Percentiles rank a stretch among this genome's conserved stretches.
Evolutionary conservation across 2,113 vertebrate genomes (phyloP).

Genomic region (Hucho hucho): DNA sequence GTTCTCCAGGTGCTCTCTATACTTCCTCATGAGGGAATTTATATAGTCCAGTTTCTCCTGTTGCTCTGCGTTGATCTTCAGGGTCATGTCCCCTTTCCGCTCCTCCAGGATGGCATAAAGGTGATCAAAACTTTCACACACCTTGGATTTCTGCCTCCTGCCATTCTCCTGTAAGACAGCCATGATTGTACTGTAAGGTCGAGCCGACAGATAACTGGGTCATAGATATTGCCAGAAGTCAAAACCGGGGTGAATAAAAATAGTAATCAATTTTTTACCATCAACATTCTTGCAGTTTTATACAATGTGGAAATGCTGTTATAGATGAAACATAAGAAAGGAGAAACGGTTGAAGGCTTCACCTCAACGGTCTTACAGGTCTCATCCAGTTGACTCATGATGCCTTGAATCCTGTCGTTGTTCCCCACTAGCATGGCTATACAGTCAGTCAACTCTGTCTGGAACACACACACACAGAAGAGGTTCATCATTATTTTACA

Average conservation of each 20-base stretch:
- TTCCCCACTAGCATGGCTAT: slow-evolving; percentile 88
- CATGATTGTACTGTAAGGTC: not conserved
- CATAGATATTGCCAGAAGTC: no score
- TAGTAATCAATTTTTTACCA: no score
- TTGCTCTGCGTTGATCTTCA: slow-evolving; percentile 85
- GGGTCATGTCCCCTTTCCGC: slow-evolving; percentile 86
- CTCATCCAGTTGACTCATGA: slow-evolving; percentile 89
- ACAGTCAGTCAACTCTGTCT: slow-evolving; percentile 90
- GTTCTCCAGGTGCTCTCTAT: slow-evolving; percentile 85
- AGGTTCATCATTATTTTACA: no score
- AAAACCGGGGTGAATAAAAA: no score
- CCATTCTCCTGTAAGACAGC: slow-evolving; percentile 84
- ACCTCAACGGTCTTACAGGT: slow-evolving; percentile 86
- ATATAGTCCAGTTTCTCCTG: slow-evolving; percentile 89
- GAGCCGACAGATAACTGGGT: no score
- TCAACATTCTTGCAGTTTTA: no score
- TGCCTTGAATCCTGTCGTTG: slow-evolving; percentile 88
- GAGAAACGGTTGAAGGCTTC: slow-evolving; percentile 34
- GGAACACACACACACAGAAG: slow-evolving; percentile 29
- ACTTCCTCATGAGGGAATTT: slow-evolving; percentile 82
- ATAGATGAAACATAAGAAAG: not conserved
- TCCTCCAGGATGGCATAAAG: slow-evolving; percentile 91
- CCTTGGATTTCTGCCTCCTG: slow-evolving; percentile 87
- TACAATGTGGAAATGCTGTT: no score
- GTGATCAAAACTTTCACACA: slow-evolving; percentile 92